Conservation (phyloP, 2,888 invertebrate species). For the Cheilosia pagana region DNA sequence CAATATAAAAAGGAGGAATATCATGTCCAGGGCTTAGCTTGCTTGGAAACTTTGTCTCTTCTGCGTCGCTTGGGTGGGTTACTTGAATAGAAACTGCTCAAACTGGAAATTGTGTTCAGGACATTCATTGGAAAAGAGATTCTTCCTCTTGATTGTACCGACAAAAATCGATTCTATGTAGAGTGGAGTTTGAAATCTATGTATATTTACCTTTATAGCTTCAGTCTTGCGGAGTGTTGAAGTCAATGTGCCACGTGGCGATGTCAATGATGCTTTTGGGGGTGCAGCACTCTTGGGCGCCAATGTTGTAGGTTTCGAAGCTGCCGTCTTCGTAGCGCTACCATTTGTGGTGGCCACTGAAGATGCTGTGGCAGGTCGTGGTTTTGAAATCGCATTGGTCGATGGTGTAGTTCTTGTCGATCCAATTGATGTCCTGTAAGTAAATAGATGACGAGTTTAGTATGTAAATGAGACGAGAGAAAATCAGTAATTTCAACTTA, state of each 20-base stretch:
- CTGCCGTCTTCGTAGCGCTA: conserved; percentile 54
- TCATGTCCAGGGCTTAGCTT: neutral
- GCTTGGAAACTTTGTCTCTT: conserved; percentile 4
- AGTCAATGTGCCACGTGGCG: conserved; percentile 80
- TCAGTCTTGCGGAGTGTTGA: conserved; percentile 80
- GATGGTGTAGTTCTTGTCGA: conserved; percentile 42
- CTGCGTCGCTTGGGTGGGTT: conserved; percentile 1
- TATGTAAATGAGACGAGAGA: neutral
- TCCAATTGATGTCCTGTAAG: conserved; percentile 41
- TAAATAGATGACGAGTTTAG: neutral
- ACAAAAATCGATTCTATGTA: conserved; percentile 9
- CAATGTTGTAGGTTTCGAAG: conserved; percentile 65
- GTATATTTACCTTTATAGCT: conserved; percentile 74
- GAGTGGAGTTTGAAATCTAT: neutral
- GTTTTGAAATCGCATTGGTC: conserved; percentile 56
- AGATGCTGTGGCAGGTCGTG: conserved; percentile 69
- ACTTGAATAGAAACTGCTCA: conserved; percentile 62
- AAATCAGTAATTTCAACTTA: conserved; percentile 17
- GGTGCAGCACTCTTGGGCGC: conserved; percentile 65
- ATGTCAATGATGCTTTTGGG: conserved; percentile 78
- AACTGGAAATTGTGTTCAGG: conserved; percentile 49
- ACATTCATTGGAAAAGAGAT: conserved; percentile 62
- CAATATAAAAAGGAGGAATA: neutral
- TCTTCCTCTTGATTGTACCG: conserved; percentile 61
- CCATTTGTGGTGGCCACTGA: conserved; percentile 61